Conservation (phyloP, 1,140 invertebrate genomes). For the Spodoptera frugiperda region DNA sequence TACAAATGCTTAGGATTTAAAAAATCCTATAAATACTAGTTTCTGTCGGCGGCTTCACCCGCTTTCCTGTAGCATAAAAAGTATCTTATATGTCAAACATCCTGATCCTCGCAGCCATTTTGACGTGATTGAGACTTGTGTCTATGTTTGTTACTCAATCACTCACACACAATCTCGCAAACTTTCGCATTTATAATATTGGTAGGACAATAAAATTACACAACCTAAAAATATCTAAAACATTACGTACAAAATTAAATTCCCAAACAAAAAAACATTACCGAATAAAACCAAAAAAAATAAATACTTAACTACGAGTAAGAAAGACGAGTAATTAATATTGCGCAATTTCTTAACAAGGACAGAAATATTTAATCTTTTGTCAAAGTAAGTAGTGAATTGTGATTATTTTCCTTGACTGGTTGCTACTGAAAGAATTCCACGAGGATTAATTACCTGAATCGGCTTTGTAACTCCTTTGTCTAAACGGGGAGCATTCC, state of each 20-base stretch:
- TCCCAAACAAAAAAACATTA: slow-evolving; percentile 39
- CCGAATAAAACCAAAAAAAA: not conserved
- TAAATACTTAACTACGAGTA: slow-evolving; percentile 24
- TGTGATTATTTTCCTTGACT: slow-evolving; percentile 60
- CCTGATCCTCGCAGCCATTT: too few species aligned
- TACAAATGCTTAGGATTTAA: too few species aligned
- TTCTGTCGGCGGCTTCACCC: too few species aligned
- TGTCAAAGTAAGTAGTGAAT: slow-evolving; percentile 52
- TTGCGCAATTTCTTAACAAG: slow-evolving; percentile 36
- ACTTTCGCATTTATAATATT: too few species aligned
- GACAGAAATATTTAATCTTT: slow-evolving; percentile 54
- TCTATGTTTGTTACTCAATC: too few species aligned
- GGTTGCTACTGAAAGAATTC: slow-evolving; percentile 62
- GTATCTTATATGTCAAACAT: too few species aligned
- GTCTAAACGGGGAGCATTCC: slow-evolving; percentile 64
- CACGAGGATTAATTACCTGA: slow-evolving; percentile 72
- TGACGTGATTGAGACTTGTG: too few species aligned
- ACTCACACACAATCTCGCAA: too few species aligned
- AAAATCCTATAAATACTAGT: too few species aligned
- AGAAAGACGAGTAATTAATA: slow-evolving; percentile 38
- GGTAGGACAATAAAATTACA: too few species aligned
- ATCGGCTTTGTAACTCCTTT: slow-evolving; percentile 69
- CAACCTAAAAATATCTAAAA: too few species aligned
- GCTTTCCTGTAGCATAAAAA: too few species aligned
- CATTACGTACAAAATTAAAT: not conserved